Evolutionary conservation across 2,888 invertebrate species (phyloP), one percentile per base, ranked within the genome.

Genomic region (Caenorhabditis zanzibari): DNA sequence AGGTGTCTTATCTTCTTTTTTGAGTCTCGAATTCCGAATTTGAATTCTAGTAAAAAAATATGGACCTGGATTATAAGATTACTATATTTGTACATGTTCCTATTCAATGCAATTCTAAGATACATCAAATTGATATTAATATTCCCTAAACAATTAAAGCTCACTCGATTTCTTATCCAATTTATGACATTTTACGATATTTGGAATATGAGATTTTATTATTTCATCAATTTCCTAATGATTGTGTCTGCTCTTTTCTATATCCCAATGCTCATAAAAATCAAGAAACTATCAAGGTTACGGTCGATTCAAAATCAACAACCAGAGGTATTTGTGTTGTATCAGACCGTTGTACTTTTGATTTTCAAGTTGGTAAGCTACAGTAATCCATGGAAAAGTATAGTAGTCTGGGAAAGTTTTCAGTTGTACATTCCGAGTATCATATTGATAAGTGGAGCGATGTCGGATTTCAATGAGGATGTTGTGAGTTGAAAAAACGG

Each of bases 301-400:
- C 49, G 9, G 10, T 35, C 52, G 0, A 19, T 35, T 2, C 9
- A 22, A 19, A n/a, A 52, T 1, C 49, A 52, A 19, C 32, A 49
- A 12, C 66, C 66, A 24, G 66, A 66, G 5, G n/a, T 12, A 19
- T 52, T 14, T 19, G 9, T 66, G 1, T 1, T 66, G 10, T 52
- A 35, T 22, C 66, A 66, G 22, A 66, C 52, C 16, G 14, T n/a
- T 12, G n/a, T 64, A 12, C 52, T 66, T 4, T 9, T 66, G 28
- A 19, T 47, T n/a, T 64, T 64, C 32, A 66, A 52, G 22, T 16
- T 47, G 44, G 63, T 63, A 24, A 38, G 22, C 10, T 19, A 10
- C 38, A 32, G 32, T 6, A 32, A 32, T 32, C 32, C 7, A 6
- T 44, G 10, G 16, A 16, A 14, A 16, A 16, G 44, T 5, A 44